Evolutionary conservation across 2,113 vertebrate species (phyloP).

Genomic region (Neoarius graeffei): DNA sequence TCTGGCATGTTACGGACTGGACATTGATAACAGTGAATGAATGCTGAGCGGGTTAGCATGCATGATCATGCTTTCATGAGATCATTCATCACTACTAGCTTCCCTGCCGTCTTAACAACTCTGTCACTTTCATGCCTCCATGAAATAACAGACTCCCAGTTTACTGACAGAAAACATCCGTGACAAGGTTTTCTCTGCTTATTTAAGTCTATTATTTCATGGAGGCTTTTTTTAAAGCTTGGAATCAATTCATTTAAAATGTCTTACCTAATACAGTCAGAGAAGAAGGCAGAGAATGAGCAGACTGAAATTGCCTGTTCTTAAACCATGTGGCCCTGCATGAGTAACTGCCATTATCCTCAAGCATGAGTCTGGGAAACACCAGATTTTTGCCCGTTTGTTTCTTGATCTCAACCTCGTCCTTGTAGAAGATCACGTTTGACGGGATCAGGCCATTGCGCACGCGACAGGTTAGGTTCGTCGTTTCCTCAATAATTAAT

Average conservation of each 20-base stretch:
- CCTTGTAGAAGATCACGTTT: constrained; percentile 65
- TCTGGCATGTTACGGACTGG: not conserved
- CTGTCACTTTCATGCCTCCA: not conserved
- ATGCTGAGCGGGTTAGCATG: not conserved
- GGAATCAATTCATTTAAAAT: not conserved
- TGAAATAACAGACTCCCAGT: not conserved
- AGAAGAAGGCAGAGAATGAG: constrained; percentile 30
- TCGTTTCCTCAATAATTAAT: constrained; percentile 45
- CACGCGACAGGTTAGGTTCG: constrained; percentile 59
- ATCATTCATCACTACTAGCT: not conserved
- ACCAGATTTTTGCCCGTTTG: constrained; percentile 16
- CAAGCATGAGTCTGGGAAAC: constrained; percentile 49
- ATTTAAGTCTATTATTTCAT: not conserved
- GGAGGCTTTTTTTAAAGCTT: too few relatives aligned
- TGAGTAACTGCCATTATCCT: constrained; percentile 62
- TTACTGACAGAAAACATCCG: not conserved
- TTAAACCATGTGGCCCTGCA: constrained; percentile 66
- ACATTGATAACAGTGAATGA: not conserved
- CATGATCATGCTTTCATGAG: not conserved
- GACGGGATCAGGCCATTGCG: constrained; percentile 28
- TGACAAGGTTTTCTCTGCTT: not conserved
- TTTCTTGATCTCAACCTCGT: constrained; percentile 54
- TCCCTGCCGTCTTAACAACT: not conserved
- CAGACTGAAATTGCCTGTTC: constrained; percentile 17
- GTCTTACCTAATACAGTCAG: constrained; percentile 65